Conservation (phyloP, 2,888 invertebrate species). For the Lasioglossum lativentre region DNA sequence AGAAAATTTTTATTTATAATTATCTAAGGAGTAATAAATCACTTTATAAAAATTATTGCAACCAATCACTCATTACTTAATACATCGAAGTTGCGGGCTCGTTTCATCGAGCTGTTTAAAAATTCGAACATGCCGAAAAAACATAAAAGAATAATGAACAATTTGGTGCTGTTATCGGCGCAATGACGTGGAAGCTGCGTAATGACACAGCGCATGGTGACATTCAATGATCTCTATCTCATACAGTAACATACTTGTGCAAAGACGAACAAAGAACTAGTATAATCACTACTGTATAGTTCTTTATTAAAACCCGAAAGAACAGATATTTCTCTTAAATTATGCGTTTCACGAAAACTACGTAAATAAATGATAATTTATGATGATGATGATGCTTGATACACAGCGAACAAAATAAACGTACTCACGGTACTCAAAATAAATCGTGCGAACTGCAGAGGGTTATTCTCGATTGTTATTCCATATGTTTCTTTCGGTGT, state of each 20-base stretch:
- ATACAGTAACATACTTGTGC: constrained; percentile 23
- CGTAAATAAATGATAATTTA: constrained; percentile 2
- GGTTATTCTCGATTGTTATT: constrained; percentile 46
- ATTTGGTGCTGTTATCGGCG: constrained; percentile 1
- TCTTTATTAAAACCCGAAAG: constrained; percentile 22
- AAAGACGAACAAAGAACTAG: constrained; percentile 30
- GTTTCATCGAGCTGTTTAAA: constrained; percentile 4
- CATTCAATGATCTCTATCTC: not conserved
- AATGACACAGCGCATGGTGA: constrained; percentile 17
- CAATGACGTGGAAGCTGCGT: constrained; percentile 17
- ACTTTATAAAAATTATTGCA: not conserved
- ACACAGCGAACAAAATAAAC: not conserved
- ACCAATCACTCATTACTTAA: constrained; percentile 13
- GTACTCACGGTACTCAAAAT: not conserved
- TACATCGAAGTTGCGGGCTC: constrained; percentile 16
- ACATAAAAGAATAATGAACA: constrained; percentile 16
- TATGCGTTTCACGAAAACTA: not conserved
- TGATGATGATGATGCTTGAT: not conserved
- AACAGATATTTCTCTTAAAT: constrained; percentile 19
- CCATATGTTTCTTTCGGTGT: constrained; percentile 37
- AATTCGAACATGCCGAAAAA: constrained; percentile 8
- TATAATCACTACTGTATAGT: constrained; percentile 1
- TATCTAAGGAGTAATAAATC: not conserved
- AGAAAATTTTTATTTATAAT: not conserved
- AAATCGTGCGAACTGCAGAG: not conserved